Percentiles rank a stretch among this genome's conserved stretches.
These are phyloP conservation scores for Bovichtus variegatus DNA, from an alignment of 2,797 vertebrate species.

Conservation along the genomic window DNA sequence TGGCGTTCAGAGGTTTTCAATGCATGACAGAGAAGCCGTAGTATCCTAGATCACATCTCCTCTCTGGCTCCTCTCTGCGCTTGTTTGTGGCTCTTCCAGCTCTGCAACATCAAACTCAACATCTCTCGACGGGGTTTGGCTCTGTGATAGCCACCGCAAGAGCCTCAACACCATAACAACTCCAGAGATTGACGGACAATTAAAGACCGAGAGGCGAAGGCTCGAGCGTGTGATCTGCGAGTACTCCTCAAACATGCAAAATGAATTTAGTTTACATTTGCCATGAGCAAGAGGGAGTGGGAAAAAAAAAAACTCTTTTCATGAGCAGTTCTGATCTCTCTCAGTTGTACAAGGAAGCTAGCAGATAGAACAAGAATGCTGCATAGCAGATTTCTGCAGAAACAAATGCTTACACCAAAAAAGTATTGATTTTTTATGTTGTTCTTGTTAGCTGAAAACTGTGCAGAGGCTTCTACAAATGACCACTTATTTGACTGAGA, in stretches of 20 bases:
- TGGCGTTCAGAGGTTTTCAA: slow-evolving; percentile 48
- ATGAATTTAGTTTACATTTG: slow-evolving; percentile 72
- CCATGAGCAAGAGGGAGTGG: slow-evolving; percentile 53
- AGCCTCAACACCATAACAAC: slow-evolving; percentile 49
- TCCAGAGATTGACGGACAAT: slow-evolving; percentile 77
- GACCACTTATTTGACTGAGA: slow-evolving; percentile 73
- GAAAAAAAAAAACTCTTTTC: slow-evolving; percentile 15
- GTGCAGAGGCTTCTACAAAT: slow-evolving; percentile 65
- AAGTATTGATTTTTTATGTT: slow-evolving; percentile 81
- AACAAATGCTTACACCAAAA: slow-evolving; percentile 79
- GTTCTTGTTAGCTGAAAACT: slow-evolving; percentile 76
- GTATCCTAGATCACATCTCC: slow-evolving; percentile 64
- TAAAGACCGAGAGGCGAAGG: slow-evolving; percentile 71
- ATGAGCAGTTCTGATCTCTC: slow-evolving; percentile 71
- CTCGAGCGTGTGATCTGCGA: slow-evolving; percentile 64
- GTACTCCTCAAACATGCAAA: slow-evolving; percentile 76
- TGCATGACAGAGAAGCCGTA: slow-evolving; percentile 38
- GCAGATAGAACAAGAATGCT: slow-evolving; percentile 57
- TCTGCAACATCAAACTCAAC: slow-evolving; percentile 66
- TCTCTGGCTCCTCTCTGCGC: slow-evolving; percentile 36
- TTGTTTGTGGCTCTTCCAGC: slow-evolving; percentile 68
- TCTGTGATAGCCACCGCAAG: slow-evolving; percentile 62
- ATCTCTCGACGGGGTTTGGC: slow-evolving; percentile 68
- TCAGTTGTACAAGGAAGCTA: slow-evolving; percentile 59
- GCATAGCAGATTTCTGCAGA: slow-evolving; percentile 68